Base-by-base conservation (phyloP, 2,113 vertebrate genomes). In the Takifugu bimaculatus region DNA sequence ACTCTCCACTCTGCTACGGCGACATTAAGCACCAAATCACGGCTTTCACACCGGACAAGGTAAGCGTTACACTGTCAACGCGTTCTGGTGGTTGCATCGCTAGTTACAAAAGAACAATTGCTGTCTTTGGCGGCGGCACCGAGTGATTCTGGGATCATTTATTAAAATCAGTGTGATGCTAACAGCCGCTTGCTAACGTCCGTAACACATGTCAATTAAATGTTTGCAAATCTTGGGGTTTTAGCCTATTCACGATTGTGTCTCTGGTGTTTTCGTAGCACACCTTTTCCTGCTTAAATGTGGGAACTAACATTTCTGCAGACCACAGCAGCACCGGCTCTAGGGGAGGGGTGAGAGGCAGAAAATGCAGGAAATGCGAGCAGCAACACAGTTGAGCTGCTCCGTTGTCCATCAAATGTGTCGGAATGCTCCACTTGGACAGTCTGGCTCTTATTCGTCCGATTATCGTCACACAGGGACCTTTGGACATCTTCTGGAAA, bases 301-400 rank as follows among this genome's bases (percentile, higher is more conserved):
- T 72, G 54, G 47, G 47, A 71, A 81, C 43, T 79, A 62, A 5
- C 13, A 35, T 57, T 51, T 28, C 60, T 74, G 70, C 72, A 64
- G 67, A 64, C 52, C 13, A 32, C 32, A 54, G 78, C 70, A 65
- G 26, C 57, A 47, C 65, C 68, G 61, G 47, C 64, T 63, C 58
- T 57, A 60, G 32, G 62, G 58, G 67, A 75, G 75, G 75, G 66
- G 78, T 62, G 67, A 63, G 73, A 60, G 48, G 20, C 39, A 20
- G 15, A 3, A 54, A 62, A 82, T 73, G 57, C 86, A 84, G 86
- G 86, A 89, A 89, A 86, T 85, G 56, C 75, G 60, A 67, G 68
- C 67, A 67, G 0, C 54, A 70, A 35, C 57, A 51, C 2, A 50
- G 57, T 57, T 50, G 10, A 48, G 13, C 32, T 35, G 1, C 32